phyloP scores from a whole-genome alignment of 1,140 invertebrate species.

The Trialeurodes vaporariorum region DNA sequence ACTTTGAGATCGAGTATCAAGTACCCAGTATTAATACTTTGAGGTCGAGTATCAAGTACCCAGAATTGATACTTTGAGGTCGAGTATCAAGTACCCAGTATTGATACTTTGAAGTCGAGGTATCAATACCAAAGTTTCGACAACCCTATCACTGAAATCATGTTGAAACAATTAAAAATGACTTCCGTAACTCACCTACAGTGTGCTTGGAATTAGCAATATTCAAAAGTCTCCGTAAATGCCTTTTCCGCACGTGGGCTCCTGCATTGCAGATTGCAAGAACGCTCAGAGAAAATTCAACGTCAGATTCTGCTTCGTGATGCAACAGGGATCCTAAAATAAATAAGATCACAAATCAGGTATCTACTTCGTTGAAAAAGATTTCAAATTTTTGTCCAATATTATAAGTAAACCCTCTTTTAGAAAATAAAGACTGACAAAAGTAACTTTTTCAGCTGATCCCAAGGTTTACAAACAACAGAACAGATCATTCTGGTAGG shows the following conservation, averaged over 20 bases:
- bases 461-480: background rate
- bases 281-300: constrained; percentile 52
- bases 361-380: background rate
- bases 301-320: constrained; percentile 50
- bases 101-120: too few species aligned
- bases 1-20: too few species aligned
- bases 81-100: too few species aligned
- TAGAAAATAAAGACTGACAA: background rate
- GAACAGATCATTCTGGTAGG: too few species aligned
- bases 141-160: too few species aligned
- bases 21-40: too few species aligned
- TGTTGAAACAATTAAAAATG: too few species aligned
- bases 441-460: background rate
- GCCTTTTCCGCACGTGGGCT: constrained; percentile 64
- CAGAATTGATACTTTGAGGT: too few species aligned
- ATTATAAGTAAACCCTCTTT: background rate
- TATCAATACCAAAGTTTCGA: too few species aligned
- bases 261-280: constrained; percentile 61
- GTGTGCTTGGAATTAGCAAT: constrained; percentile 24
- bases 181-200: constrained; percentile 22
- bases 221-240: constrained; percentile 59
- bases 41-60: too few species aligned
- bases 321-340: constrained; percentile 45
- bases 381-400: background rate
- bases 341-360: too few species aligned